Conservation (phyloP, 2,888 invertebrate species). For the Epinotia bilunana region DNA sequence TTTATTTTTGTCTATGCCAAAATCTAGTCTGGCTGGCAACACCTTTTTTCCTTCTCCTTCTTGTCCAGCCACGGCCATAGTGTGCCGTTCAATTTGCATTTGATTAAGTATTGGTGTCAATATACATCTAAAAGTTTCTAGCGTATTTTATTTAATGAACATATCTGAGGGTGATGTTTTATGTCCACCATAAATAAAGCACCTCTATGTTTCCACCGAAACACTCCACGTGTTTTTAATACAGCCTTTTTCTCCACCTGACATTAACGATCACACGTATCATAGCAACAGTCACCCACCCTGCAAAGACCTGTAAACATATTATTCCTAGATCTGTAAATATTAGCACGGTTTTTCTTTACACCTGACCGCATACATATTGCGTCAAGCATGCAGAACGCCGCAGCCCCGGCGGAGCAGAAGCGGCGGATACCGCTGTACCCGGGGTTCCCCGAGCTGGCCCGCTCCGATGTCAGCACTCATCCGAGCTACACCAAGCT, state of each 20-base stretch:
- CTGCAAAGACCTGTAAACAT: constrained; percentile 5
- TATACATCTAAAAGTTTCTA: no score
- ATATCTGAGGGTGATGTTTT: no score
- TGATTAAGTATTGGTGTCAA: no score
- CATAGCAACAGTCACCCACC: constrained; percentile 27
- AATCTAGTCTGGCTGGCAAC: no score
- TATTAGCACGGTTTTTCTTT: background rate
- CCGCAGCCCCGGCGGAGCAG: constrained; percentile 47
- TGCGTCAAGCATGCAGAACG: constrained; percentile 18
- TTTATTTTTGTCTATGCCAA: no score
- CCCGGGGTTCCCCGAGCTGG: constrained; percentile 81
- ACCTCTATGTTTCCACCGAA: no score
- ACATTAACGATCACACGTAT: constrained; percentile 9
- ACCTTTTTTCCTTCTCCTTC: no score
- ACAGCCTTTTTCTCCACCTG: background rate
- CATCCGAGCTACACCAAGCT: constrained; percentile 86
- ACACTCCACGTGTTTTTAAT: background rate
- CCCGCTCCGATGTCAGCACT: constrained; percentile 85
- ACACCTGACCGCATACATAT: no score
- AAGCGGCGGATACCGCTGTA: constrained; percentile 67
- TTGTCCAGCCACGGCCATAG: no score
- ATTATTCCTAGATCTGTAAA: background rate
- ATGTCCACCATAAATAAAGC: no score
- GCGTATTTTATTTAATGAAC: no score
- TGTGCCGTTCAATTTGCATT: no score